phyloP scores from a whole-genome alignment of 2,888 invertebrate species.

The Drosophila anomelani region DNA sequence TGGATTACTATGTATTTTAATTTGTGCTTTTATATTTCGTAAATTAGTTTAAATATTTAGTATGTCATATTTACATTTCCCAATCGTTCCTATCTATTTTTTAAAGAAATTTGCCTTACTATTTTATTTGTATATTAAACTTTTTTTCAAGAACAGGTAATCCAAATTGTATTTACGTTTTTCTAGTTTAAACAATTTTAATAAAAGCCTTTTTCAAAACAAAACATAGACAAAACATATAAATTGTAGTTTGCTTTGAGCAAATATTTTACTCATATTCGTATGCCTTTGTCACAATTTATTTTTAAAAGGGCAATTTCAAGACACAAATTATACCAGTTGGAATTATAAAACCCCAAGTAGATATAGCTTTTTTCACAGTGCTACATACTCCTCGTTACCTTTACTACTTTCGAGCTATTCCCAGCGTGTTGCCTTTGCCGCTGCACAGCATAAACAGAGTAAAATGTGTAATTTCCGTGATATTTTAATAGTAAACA shows the following conservation, averaged over 20 bases:
- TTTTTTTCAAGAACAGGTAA: not conserved
- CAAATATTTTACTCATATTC: too few relatives aligned
- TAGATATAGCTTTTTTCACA: not conserved
- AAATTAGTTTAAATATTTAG: not conserved
- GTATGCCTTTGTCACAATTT: not conserved
- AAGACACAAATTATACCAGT: too few relatives aligned
- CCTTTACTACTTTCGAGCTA: conserved; percentile 8
- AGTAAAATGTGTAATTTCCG: conserved; percentile 81
- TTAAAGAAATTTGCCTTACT: too few relatives aligned
- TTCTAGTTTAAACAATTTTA: too few relatives aligned
- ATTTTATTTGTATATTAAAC: not conserved
- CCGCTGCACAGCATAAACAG: conserved; percentile 70
- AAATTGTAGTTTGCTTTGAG: too few relatives aligned
- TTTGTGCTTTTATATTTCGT: not conserved
- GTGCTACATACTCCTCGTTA: conserved; percentile 12
- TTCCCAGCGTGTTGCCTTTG: conserved; percentile 45
- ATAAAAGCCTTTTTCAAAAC: too few relatives aligned
- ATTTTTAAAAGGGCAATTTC: not conserved
- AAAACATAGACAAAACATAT: too few relatives aligned
- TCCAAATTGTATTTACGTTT: not conserved
- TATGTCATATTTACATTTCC: not conserved
- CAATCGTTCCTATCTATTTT: not conserved
- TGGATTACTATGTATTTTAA: too few relatives aligned
- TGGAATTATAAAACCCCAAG: not conserved
- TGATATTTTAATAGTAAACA: conserved; percentile 80